These are phyloP conservation scores for Oceanodroma leucorhoa DNA, from an alignment of 2,797 vertebrate genomes.

Conservation along the genomic window DNA sequence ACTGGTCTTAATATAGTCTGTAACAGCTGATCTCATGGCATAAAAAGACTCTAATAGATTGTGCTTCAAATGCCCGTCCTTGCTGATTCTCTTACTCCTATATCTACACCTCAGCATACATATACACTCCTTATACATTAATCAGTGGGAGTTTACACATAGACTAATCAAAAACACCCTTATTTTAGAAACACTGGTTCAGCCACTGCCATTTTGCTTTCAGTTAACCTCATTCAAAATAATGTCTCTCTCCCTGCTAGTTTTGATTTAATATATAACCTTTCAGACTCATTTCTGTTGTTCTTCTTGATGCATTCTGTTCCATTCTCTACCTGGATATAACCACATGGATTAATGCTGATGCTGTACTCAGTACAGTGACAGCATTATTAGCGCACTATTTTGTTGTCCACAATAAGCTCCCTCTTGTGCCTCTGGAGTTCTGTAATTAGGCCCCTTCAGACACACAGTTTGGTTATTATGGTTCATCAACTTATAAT, in stretches of 20 bases:
- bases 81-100: background rate
- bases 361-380: background rate
- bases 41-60: background rate
- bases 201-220: conserved; percentile 21
- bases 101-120: background rate
- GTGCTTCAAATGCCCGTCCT: background rate
- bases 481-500: conserved; percentile 42
- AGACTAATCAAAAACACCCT: background rate
- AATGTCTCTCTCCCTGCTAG: background rate
- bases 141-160: background rate
- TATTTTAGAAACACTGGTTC: background rate
- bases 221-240: conserved; percentile 5
- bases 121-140: background rate
- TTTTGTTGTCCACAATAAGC: conserved; percentile 48
- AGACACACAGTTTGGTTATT: conserved; percentile 42
- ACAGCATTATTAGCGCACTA: conserved; percentile 24
- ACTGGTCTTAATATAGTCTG: background rate
- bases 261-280: background rate
- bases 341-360: conserved; percentile 8
- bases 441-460: conserved; percentile 54
- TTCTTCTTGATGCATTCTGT: background rate
- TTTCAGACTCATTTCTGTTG: background rate
- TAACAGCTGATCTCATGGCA: background rate
- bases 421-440: conserved; percentile 30
- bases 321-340: conserved; percentile 3